Percentiles rank a stretch among this genome's conserved stretches.
Evolutionary conservation across 2,797 vertebrate species (phyloP).

Genomic region (Adelosebastes latens): DNA sequence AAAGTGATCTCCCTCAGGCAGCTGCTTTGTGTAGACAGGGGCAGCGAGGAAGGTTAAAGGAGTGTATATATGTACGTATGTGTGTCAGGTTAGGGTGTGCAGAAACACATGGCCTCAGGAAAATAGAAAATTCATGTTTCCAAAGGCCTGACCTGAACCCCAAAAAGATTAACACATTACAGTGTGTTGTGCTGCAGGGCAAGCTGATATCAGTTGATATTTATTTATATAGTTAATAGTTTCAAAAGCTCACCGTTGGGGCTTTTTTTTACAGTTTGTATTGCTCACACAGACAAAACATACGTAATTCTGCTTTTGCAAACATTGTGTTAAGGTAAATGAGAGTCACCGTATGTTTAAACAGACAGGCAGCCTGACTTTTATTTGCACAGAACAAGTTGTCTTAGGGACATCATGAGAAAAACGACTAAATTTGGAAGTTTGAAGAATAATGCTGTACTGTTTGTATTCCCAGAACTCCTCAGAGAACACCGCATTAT

Average conservation of each 20-base stretch:
- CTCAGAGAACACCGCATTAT: neutral
- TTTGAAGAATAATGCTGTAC: neutral
- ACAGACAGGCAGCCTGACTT: constrained; percentile 1
- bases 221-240: neutral
- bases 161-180: constrained; percentile 11
- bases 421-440: constrained; percentile 5
- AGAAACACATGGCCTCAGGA: constrained; percentile 28
- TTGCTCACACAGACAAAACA: neutral
- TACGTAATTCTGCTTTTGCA: constrained; percentile 4
- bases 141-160: neutral
- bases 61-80: neutral
- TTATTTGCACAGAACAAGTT: constrained; percentile 2
- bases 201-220: neutral
- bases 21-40: constrained; percentile 48
- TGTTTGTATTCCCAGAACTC: constrained; percentile 5
- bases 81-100: neutral
- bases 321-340: constrained; percentile 4
- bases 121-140: constrained; percentile 3
- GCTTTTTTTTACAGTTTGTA: neutral
- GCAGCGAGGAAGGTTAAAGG: constrained; percentile 12
- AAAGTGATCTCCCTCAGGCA: constrained; percentile 36
- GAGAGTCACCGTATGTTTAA: constrained; percentile 28
- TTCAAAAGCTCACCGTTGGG: constrained; percentile 12
- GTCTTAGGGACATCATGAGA: neutral
- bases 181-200: neutral